phyloP scores from a whole-genome alignment of 2,888 invertebrate genomes.

The Muscina levida region DNA sequence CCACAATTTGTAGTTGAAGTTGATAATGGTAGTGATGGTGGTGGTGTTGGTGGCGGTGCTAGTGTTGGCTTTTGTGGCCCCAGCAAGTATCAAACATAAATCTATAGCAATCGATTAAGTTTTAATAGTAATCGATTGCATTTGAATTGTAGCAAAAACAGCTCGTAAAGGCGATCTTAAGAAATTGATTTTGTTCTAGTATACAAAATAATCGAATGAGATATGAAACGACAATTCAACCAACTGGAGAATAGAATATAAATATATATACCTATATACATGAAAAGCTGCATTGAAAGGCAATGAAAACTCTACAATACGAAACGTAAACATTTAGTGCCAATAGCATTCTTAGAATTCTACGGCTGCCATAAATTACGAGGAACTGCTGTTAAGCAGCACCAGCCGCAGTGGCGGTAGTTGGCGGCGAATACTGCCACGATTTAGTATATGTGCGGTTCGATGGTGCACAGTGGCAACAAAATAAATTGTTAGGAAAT shows the following conservation, averaged over 20 bases:
- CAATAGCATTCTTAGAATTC: constrained; percentile 62
- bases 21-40: background rate
- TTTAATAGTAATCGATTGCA: constrained; percentile 3
- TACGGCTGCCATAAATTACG: constrained; percentile 61
- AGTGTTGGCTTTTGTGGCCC: too few species aligned
- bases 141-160: background rate
- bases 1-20: background rate
- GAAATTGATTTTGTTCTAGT: too few species aligned
- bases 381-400: constrained; percentile 34
- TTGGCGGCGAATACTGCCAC: too few species aligned
- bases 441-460: too few species aligned
- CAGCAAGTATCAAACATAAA: background rate
- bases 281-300: too few species aligned
- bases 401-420: too few species aligned
- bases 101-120: constrained; percentile 14
- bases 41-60: too few species aligned
- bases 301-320: background rate
- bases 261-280: too few species aligned
- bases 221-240: background rate
- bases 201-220: too few species aligned
- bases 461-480: too few species aligned
- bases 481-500: too few species aligned
- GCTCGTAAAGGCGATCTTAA: background rate
- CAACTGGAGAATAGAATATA: background rate
- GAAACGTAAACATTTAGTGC: constrained; percentile 38